Base-by-base conservation (phyloP, 2,113 vertebrate genomes). In the Aptenodytes patagonicus region DNA sequence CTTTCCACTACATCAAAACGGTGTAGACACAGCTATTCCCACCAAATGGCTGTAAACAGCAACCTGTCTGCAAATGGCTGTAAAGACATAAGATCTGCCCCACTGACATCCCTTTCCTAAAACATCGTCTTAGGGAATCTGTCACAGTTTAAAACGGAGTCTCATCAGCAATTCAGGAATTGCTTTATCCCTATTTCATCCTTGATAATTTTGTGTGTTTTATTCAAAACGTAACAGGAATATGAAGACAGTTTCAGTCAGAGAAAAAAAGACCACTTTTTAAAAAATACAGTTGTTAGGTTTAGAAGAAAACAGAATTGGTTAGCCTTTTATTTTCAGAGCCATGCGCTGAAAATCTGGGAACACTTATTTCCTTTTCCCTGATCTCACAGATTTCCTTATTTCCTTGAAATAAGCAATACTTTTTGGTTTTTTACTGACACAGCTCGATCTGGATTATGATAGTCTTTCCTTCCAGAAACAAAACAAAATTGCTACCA, bases 401-500 rank as follows among this genome's bases (percentile, higher is more conserved):
- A 80, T 72, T 97, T 95, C 94, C 89, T 96, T 95, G 87, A 96
- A 97, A 91, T 73, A 94, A 90, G 89, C 75, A 29, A 77, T 47
- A 77, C 75, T 78, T 92, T 49, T 73, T 86, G 21, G 17, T 7
- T 66, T 93, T 96, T 66, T 34, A 91, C 89, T 77, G 91, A 73
- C 87, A 91, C 91, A 95, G 87, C 93, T 97, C 93, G 79, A 93
- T 91, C 42, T 77, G 75, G 75, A 96, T 91, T 93, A 83, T 46
- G 78, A 83, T 36, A 94, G 92, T 42, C 84, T 82, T 79, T 94
- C 92, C 90, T 92, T 92, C 79, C 71, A 95, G 70, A 96, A 95
- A 97, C 93, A 95, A 97, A 97, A 89, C 71, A 89, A 94, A 97
- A 97, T 83, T 93, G 93, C 94, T 88, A 77, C 79, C 75, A 90